Evolutionary conservation across 2,888 invertebrate species (phyloP).

Genomic region (Dasypolia templi): DNA sequence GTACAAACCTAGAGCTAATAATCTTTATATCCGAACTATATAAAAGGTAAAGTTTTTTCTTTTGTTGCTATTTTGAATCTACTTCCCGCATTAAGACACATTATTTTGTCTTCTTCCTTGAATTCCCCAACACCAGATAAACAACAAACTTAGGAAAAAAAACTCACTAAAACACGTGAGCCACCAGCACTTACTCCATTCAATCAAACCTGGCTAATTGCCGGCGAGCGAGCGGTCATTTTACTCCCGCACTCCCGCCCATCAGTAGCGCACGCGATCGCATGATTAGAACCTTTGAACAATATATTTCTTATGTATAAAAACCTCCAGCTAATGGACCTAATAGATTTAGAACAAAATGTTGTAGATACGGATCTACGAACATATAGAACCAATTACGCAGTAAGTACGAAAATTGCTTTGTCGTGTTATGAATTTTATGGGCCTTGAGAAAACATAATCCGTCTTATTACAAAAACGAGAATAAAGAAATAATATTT

Average conservation of each 20-base stretch:
- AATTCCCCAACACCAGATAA: constrained; percentile 25
- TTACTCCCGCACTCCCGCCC: constrained; percentile 64
- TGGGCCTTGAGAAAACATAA: constrained; percentile 33
- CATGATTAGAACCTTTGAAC: constrained; percentile 72
- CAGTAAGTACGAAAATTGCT: constrained; percentile 48
- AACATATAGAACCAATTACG: constrained; percentile 63
- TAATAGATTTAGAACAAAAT: constrained; percentile 77
- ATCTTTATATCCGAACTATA: neutral
- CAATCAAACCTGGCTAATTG: constrained; percentile 73
- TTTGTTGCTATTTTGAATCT: neutral
- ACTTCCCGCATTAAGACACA: neutral
- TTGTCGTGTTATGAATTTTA: constrained; percentile 59
- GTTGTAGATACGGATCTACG: constrained; percentile 65
- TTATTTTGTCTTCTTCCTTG: neutral
- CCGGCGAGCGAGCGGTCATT: constrained; percentile 68
- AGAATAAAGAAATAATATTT: too few relatives aligned
- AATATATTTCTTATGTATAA: constrained; percentile 70
- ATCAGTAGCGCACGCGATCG: constrained; percentile 70
- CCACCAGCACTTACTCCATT: constrained; percentile 69
- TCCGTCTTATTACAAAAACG: too few relatives aligned
- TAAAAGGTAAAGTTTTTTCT: neutral
- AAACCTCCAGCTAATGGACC: constrained; percentile 69
- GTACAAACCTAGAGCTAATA: neutral
- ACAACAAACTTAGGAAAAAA: constrained; percentile 31
- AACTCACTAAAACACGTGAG: constrained; percentile 53